Percentiles rank a stretch among this genome's conserved stretches.
Conservation (phyloP, 1,140 invertebrate genomes). For the Eurosta solidaginis region DNA sequence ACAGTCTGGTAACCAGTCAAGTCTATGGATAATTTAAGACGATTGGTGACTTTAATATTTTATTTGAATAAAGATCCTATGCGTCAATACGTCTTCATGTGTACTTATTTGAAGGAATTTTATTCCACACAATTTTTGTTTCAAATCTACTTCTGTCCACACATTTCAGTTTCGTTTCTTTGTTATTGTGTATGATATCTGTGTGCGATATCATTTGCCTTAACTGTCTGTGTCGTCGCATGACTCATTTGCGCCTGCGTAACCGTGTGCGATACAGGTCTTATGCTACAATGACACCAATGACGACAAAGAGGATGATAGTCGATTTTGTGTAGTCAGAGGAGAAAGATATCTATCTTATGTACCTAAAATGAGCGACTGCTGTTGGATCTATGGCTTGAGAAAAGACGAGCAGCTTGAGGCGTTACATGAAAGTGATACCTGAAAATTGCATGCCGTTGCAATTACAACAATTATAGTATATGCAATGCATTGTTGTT, state of each 20-base stretch:
- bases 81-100: no score
- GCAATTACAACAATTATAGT: slow-evolving; percentile 15
- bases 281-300: background rate
- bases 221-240: background rate
- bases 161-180: background rate
- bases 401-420: background rate
- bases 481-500: background rate
- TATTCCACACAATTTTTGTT: background rate
- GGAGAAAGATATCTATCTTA: background rate
- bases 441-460: slow-evolving; percentile 1
- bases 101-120: no score
- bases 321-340: background rate
- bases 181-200: background rate
- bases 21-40: no score
- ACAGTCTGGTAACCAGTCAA: no score
- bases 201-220: background rate
- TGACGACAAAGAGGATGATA: background rate
- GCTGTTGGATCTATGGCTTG: background rate
- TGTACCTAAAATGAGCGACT: background rate
- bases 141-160: background rate
- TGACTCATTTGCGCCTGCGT: slow-evolving; percentile 24
- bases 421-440: slow-evolving; percentile 12
- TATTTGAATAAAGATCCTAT: no score
- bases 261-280: background rate
- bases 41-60: no score